phyloP scores from a whole-genome alignment of 2,888 invertebrate genomes.

The Rhamnusium bicolor region DNA sequence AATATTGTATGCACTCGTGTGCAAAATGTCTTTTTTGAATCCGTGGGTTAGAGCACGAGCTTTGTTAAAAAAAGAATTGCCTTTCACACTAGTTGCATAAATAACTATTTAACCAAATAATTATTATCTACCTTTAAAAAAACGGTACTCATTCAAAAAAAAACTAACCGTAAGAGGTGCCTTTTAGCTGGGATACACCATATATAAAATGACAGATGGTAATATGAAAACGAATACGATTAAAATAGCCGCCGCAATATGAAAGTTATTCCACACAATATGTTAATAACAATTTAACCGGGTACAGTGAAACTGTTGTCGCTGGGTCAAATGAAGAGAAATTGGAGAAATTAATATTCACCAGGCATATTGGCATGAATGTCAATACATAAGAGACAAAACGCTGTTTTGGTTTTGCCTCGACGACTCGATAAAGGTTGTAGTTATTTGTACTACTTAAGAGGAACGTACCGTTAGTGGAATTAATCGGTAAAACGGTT shows the following conservation, averaged over 20 bases:
- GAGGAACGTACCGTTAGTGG: background rate
- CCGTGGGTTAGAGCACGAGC: too few species aligned
- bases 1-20: too few species aligned
- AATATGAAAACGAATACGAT: background rate
- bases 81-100: too few species aligned
- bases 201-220: background rate
- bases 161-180: too few species aligned
- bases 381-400: background rate
- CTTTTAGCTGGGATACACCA: too few species aligned
- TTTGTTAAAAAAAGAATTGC: too few species aligned
- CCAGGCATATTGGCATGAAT: background rate
- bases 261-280: background rate
- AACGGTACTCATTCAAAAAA: too few species aligned
- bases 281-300: background rate
- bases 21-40: too few species aligned
- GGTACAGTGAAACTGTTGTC: background rate
- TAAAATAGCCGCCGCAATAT: background rate
- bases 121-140: too few species aligned
- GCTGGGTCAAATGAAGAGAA: background rate
- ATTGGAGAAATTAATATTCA: background rate
- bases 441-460: background rate
- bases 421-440: background rate
- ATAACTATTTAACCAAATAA: too few species aligned
- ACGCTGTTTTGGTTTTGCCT: background rate
- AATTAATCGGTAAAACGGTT: background rate